Conservation (phyloP, 2,797 vertebrate species). For the Cyclopterus lumpus region DNA sequence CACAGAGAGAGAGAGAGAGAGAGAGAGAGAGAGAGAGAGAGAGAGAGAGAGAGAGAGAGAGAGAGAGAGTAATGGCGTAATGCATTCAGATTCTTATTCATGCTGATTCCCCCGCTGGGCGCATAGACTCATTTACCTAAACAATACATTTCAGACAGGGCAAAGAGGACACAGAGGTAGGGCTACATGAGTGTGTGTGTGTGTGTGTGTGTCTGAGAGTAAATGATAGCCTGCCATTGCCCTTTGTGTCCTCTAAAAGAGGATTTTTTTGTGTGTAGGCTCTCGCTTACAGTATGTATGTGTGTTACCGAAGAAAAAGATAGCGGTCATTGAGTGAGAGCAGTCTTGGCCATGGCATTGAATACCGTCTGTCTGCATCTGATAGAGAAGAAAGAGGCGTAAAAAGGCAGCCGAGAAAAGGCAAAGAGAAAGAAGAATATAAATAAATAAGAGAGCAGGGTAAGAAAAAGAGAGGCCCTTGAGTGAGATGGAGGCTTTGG, state of each 20-base stretch:
- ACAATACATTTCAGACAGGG: conserved; percentile 78
- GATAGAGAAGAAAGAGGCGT: conserved; percentile 58
- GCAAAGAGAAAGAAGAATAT: conserved; percentile 29
- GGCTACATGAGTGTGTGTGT: conserved; percentile 31
- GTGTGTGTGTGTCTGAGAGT: conserved; percentile 18
- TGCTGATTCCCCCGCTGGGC: conserved; percentile 74
- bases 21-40: conserved; percentile 35
- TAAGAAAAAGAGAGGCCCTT: conserved; percentile 39
- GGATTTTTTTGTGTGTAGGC: conserved; percentile 15
- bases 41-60: conserved; percentile 24
- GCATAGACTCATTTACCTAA: conserved; percentile 79
- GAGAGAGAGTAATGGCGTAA: conserved; percentile 67
- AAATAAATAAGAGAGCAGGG: conserved; percentile 11
- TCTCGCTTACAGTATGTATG: conserved; percentile 11
- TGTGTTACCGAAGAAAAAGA: conserved; percentile 15
- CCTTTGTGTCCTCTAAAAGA: conserved; percentile 27
- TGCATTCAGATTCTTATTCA: conserved; percentile 78
- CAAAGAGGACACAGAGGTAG: conserved; percentile 69
- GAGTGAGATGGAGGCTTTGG: conserved; percentile 58
- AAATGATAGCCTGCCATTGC: conserved; percentile 46
- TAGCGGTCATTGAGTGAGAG: conserved; percentile 25
- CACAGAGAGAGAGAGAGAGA: conserved; percentile 50
- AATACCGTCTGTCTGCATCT: conserved; percentile 61
- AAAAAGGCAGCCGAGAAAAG: conserved; percentile 44
- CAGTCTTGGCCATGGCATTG: conserved; percentile 19